Evolutionary conservation across 2,797 vertebrate genomes (phyloP).

Genomic region (Rhynchonycteris naso): DNA sequence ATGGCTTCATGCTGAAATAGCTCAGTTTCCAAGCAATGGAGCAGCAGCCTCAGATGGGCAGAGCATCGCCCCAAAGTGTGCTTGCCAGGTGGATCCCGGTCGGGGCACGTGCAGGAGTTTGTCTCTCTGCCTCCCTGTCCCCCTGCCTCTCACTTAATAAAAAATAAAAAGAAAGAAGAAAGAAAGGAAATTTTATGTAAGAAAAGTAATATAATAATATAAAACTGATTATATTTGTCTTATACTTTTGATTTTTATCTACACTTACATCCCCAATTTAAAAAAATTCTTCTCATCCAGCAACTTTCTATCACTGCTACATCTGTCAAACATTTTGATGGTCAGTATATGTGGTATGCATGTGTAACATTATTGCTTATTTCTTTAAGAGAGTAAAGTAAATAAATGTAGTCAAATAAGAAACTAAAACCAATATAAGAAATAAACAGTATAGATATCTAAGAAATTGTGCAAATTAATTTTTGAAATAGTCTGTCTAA

Average conservation of each 20-base stretch:
- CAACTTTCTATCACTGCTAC: conserved; percentile 10
- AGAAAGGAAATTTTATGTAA: neutral
- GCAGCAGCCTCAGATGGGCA: no score
- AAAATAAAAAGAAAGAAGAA: no score
- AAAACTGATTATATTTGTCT: conserved; percentile 6
- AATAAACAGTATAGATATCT: neutral
- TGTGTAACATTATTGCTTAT: neutral
- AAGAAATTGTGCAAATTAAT: neutral
- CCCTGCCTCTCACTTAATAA: no score
- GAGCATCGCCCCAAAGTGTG: no score
- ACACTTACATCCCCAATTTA: neutral
- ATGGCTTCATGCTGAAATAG: no score
- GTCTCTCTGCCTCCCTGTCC: no score
- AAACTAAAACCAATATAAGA: conserved; percentile 45
- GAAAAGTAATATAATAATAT: neutral
- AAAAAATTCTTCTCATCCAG: conserved; percentile 34
- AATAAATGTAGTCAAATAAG: conserved; percentile 24
- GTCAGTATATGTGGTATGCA: neutral
- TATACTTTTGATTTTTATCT: conserved; percentile 42
- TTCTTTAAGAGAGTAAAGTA: conserved; percentile 48
- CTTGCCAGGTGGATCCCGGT: no score
- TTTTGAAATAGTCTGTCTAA: conserved; percentile 12
- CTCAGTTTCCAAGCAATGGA: no score
- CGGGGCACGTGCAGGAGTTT: no score
- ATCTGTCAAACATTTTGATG: conserved; percentile 38